Conservation (phyloP, 1,140 invertebrate genomes). For the Colletes latitarsis region DNA sequence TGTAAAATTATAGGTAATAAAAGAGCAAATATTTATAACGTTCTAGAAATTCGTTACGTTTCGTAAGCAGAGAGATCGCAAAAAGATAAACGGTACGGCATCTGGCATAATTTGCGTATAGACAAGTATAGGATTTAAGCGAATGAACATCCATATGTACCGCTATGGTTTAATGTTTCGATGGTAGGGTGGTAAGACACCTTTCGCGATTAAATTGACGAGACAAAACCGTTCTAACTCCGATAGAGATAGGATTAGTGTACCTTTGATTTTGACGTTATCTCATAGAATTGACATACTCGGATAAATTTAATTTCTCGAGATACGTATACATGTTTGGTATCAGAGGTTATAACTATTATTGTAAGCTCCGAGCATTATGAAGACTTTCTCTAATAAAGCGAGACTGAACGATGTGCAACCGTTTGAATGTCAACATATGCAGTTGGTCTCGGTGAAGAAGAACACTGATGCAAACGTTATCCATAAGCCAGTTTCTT, state of each 20-base stretch:
- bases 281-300: background rate
- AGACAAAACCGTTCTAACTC: background rate
- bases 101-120: background rate
- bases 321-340: conserved; percentile 11
- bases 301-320: conserved; percentile 1
- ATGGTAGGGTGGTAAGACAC: background rate
- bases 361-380: conserved; percentile 42
- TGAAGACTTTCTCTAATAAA: conserved; percentile 53
- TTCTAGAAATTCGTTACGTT: background rate
- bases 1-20: background rate
- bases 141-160: background rate
- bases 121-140: background rate
- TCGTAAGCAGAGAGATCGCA: background rate
- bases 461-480: conserved; percentile 1
- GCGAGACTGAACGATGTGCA: conserved; percentile 18
- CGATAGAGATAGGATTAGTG: background rate
- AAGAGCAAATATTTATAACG: background rate
- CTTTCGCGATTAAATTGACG: conserved; percentile 2
- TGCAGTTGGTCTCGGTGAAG: conserved; percentile 24
- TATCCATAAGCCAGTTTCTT: conserved; percentile 2
- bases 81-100: background rate
- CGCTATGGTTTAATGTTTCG: conserved; percentile 1
- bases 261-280: background rate
- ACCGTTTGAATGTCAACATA: conserved; percentile 32
- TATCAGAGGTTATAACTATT: conserved; percentile 54